Evolutionary conservation across 2,888 invertebrate genomes (phyloP).

Genomic region (Drepanosiphum platanoidis): DNA sequence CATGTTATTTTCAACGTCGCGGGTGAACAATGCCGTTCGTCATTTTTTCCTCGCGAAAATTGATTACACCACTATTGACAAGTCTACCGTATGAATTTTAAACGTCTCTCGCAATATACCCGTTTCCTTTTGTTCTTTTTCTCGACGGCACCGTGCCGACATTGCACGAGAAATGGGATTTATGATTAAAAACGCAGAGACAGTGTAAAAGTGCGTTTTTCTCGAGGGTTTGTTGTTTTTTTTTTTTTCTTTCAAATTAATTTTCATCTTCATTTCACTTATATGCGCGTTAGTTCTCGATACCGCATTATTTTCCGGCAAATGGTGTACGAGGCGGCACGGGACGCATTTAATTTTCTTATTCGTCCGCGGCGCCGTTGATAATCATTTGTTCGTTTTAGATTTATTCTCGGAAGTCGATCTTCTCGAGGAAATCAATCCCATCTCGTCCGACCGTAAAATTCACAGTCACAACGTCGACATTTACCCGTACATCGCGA

Average conservation of each 20-base stretch:
- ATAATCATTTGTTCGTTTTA: too few species aligned
- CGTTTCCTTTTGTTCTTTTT: background rate
- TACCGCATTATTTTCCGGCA: background rate
- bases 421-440: too few species aligned
- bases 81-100: background rate
- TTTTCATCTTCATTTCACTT: background rate
- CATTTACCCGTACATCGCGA: too few species aligned
- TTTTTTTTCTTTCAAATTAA: conserved; percentile 4
- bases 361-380: too few species aligned
- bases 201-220: background rate
- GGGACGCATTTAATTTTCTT: too few species aligned
- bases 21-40: background rate
- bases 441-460: too few species aligned
- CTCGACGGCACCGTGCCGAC: background rate
- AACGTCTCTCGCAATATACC: background rate
- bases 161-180: background rate
- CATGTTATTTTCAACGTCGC: background rate
- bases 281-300: background rate
- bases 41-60: background rate
- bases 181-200: conserved; percentile 21
- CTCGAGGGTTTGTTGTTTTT: conserved; percentile 7
- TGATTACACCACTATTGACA: background rate
- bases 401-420: too few species aligned
- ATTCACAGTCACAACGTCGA: too few species aligned
- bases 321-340: too few species aligned